Base-by-base conservation (phyloP, 2,797 vertebrate species). In the Megalops cyprinoides region DNA sequence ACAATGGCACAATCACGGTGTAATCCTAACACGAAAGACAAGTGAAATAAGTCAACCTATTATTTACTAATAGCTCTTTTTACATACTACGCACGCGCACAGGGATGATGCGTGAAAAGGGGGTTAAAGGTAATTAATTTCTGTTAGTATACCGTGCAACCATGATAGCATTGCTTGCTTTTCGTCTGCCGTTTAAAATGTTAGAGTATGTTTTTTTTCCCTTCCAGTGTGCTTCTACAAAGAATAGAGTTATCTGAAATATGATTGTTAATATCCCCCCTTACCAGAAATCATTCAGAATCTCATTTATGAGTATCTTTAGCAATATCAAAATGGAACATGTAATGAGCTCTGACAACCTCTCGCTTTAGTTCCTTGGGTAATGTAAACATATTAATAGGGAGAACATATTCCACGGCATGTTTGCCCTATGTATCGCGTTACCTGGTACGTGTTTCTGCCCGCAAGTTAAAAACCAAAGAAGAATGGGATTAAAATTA, bases 351-450 rank as follows among this genome's bases (percentile, higher is more conserved):
- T 76, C 44, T 76, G 51, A 76, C 51, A 53, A 55, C 48, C 51
- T 74, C 42, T n/a, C 18, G 14, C 49, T 31, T 34, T 20, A 12
- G 18, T 23, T 58, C 37, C 3, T 46, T 37, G 28, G 46, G 62
- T 31, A 80, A 28, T 31, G 78, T 46, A 73, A 80, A 83, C 51
- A 80, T 4, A 15, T 44, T 65, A 77, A 80, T 80, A 65, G 9
- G n/a, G 55, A 42, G 65, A 46, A 49, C 25, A 42, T 42, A 51
- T 81, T 76, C 74, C 58, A 23, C 69, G 46, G 10, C 49, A 28
- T 81, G 76, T 67, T 81, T 78, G 51, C 55, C 14, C 49, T 23
- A 60, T 39, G 49, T 69, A 78, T 81, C 56, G 28, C 31, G 65
- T 82, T 82, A 75, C 81, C 23, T 42, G 42, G 18, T 25, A 37